Base-by-base conservation (phyloP, 2,797 vertebrate species). In the Lates japonicus region DNA sequence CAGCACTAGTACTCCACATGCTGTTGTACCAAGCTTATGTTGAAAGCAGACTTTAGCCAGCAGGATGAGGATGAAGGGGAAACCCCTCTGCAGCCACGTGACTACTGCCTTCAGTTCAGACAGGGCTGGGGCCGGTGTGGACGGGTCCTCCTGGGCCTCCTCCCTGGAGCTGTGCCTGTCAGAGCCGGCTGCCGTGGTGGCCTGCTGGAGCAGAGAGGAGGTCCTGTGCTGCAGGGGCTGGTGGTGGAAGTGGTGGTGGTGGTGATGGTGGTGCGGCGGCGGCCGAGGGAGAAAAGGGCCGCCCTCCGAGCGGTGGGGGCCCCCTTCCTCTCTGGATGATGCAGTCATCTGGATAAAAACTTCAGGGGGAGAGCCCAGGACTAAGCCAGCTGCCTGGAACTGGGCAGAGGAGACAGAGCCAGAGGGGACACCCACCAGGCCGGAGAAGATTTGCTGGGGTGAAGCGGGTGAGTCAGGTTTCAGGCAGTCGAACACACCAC, bases 21-120 rank as follows among this genome's bases (percentile, higher is more conserved):
- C 6, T 48, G 5, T 1, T 90, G 20, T 94, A 99, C 98, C 98
- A 1, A 99, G 95, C 80, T 99, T 98, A 84, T 99, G 98, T 88
- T 99, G 98, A 91, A 99, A 99, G 90, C 98, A 99, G 83, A 99
- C 96, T 95, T 99, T 99, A 67, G 97, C 96, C 79, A 99, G 93
- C 54, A 99, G 96, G 66, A 99, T 99, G 63, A 99, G 94, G 87
- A 99, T 98, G 90, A 99, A 99, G 5, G 98, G 98, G 39, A 99
- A 97, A 5, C 98, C 98, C 35, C 97, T 97, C 95, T 99, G 98
- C 59, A 99, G 95, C 98, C 98, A 99, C 0, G 96, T 95, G 3
- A 98, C 92, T 8, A 98, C 96, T 0, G 98, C 97, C 90, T 97
- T 98, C 42, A 99, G 87, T 91, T 99, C 98, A 0, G 98, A 98